These are phyloP conservation scores for Spodoptera exigua DNA, from an alignment of 2,888 invertebrate species.

Conservation along the genomic window DNA sequence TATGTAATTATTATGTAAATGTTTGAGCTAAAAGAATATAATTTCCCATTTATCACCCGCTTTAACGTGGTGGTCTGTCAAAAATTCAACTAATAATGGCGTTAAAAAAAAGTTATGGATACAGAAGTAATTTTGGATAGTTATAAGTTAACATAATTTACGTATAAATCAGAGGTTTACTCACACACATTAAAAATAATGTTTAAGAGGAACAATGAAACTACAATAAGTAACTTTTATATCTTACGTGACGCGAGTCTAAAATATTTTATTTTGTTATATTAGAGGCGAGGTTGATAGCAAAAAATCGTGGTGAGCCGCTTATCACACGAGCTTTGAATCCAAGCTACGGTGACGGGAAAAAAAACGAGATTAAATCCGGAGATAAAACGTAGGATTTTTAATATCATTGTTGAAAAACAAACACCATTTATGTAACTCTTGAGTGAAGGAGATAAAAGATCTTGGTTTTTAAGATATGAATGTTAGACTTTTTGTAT, in stretches of 20 bases:
- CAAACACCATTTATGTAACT: slow-evolving; percentile 61
- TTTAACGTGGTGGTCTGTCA: slow-evolving; percentile 37
- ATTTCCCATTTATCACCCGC: slow-evolving; percentile 44
- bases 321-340: slow-evolving; percentile 67
- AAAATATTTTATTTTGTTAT: slow-evolving; percentile 52
- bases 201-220: slow-evolving; percentile 23
- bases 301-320: slow-evolving; percentile 66
- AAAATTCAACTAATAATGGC: slow-evolving; percentile 32
- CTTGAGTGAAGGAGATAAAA: slow-evolving; percentile 51
- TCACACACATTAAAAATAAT: slow-evolving; percentile 20
- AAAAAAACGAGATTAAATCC: slow-evolving; percentile 69
- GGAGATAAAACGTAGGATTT: slow-evolving; percentile 62
- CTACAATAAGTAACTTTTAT: slow-evolving; percentile 17
- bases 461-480: slow-evolving; percentile 56
- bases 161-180: slow-evolving; percentile 39
- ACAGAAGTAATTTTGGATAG: slow-evolving; percentile 43
- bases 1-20: slow-evolving; percentile 59
- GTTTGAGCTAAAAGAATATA: slow-evolving; percentile 42
- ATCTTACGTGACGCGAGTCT: slow-evolving; percentile 26
- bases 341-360: slow-evolving; percentile 69
- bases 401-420: slow-evolving; percentile 61
- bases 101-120: slow-evolving; percentile 35
- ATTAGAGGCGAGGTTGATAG: slow-evolving; percentile 66
- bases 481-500: slow-evolving; percentile 33
- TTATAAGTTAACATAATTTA: slow-evolving; percentile 23